phyloP scores from a whole-genome alignment of 2,888 invertebrate genomes.

The Lypha dubia region DNA sequence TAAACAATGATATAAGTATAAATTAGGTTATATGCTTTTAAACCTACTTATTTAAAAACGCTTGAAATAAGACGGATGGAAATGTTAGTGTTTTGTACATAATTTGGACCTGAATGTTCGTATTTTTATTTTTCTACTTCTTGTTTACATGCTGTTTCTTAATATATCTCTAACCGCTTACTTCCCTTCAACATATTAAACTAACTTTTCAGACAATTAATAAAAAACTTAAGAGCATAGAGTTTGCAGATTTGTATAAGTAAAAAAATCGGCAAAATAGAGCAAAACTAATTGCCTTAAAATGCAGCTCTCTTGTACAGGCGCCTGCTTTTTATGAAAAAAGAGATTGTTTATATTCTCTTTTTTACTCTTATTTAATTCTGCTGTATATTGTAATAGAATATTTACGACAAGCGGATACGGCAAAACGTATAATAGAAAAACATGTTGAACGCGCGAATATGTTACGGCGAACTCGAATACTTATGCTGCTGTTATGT shows the following conservation, averaged over 20 bases:
- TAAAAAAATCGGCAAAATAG: background rate
- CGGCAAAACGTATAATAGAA: conserved; percentile 16
- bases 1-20: no score
- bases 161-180: conserved; percentile 10
- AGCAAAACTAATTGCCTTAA: background rate
- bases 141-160: background rate
- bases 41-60: no score
- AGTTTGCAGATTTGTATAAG: background rate
- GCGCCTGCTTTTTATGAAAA: conserved; percentile 11
- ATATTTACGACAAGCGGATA: conserved; percentile 14
- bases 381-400: conserved; percentile 57
- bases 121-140: background rate
- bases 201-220: conserved; percentile 66
- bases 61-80: no score
- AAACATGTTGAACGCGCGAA: conserved; percentile 67
- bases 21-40: no score
- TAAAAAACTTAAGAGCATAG: background rate
- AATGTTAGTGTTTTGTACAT: no score
- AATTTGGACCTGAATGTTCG: background rate
- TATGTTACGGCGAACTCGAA: conserved; percentile 57
- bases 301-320: background rate
- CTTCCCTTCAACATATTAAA: conserved; percentile 14
- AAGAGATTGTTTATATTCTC: conserved; percentile 14
- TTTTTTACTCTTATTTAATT: conserved; percentile 6
- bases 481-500: conserved; percentile 60